Percentiles rank a stretch among this genome's conserved stretches.
Evolutionary conservation across 2,113 vertebrate species (phyloP).

Genomic region (Laterallus jamaicensis): DNA sequence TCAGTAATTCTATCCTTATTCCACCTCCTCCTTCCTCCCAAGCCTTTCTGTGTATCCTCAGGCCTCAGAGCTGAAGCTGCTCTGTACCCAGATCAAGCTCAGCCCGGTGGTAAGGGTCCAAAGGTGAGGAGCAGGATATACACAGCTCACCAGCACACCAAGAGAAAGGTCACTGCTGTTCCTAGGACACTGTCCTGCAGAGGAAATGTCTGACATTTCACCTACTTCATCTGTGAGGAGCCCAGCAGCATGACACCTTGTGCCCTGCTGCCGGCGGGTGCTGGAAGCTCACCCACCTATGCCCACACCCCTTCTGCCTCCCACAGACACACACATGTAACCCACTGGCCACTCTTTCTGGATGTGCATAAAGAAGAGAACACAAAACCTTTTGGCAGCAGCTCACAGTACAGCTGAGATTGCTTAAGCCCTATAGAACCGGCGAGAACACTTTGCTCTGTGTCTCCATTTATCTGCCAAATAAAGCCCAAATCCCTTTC

Average conservation of each 20-base stretch:
- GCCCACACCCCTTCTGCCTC: neutral
- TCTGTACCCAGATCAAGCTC: neutral
- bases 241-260: neutral
- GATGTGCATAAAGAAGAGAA: neutral
- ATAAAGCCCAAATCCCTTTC: neutral
- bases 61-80: neutral
- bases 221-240: rapidly evolving
- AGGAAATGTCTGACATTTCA: neutral
- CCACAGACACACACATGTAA: neutral
- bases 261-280: rapidly evolving
- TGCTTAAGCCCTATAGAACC: neutral
- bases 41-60: neutral
- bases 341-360: neutral
- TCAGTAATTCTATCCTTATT: neutral
- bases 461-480: neutral
- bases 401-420: neutral
- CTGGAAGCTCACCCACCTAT: neutral
- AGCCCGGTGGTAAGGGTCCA: rapidly evolving
- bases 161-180: neutral
- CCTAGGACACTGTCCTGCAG: neutral
- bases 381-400: neutral
- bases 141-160: neutral
- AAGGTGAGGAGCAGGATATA: neutral
- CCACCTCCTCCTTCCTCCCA: neutral
- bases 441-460: neutral